A percentile compares a stretch with the other conserved stretches of the same genome.
Conservation (phyloP, 2,888 invertebrate species). For the Hanleya hanleyi region DNA sequence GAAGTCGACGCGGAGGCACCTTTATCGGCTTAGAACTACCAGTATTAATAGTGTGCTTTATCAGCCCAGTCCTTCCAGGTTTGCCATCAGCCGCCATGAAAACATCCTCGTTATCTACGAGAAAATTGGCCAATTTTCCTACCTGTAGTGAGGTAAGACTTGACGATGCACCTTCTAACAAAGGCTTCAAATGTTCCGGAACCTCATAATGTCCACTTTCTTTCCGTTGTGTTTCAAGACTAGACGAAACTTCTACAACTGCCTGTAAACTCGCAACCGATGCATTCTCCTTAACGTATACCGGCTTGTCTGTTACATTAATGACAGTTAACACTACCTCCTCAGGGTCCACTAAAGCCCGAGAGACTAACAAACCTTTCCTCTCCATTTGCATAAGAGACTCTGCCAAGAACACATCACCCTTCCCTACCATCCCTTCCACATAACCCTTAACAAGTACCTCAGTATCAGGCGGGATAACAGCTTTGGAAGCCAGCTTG, state of each 20-base stretch:
- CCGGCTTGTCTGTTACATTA: conserved; percentile 17
- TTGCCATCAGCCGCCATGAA: not conserved
- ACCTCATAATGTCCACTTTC: not conserved
- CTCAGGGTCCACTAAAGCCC: not conserved
- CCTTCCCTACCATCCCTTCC: not conserved
- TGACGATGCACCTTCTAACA: not conserved
- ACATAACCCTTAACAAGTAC: conserved; percentile 7
- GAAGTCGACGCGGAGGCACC: not conserved
- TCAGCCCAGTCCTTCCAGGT: not conserved
- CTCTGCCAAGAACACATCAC: conserved; percentile 6
- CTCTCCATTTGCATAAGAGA: not conserved
- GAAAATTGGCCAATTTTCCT: not conserved
- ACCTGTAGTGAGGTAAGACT: not conserved
- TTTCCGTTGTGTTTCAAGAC: not conserved
- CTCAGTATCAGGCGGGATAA: conserved; percentile 17
- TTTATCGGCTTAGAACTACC: not conserved
- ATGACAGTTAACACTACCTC: conserved; percentile 13
- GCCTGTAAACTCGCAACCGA: conserved; percentile 9
- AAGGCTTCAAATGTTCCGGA: not conserved
- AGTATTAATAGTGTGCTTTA: not conserved
- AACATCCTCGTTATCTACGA: not conserved
- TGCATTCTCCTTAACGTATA: conserved; percentile 18
- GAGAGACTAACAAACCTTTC: conserved; percentile 17
- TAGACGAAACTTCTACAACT: not conserved
- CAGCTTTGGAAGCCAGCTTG: not conserved